Conservation (phyloP, 1,140 invertebrate genomes). For the Marisa cornuarietis region DNA sequence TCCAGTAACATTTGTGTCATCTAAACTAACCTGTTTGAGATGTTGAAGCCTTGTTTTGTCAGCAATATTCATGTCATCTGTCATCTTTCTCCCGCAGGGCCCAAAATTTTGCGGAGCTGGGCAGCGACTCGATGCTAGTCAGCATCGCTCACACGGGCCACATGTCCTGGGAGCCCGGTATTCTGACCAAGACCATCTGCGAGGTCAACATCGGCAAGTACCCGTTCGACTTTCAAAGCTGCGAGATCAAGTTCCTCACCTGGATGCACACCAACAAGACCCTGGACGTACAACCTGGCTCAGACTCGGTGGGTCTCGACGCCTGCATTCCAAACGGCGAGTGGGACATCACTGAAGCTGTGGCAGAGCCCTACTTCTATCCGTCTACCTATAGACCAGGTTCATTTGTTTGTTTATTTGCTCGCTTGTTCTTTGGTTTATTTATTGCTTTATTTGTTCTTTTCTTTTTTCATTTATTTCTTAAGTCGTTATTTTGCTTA, state of each 20-base stretch:
- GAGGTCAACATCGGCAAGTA: constrained; percentile 54
- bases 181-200: constrained; percentile 54
- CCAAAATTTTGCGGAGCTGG: constrained; percentile 52
- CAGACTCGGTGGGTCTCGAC: constrained; percentile 27
- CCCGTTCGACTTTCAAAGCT: constrained; percentile 55
- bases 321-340: constrained; percentile 48
- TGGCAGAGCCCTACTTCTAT: constrained; percentile 41
- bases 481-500: neutral
- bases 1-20: too few species aligned
- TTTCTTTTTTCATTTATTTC: neutral
- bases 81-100: constrained; percentile 39
- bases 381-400: constrained; percentile 39
- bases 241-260: constrained; percentile 62
- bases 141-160: constrained; percentile 48
- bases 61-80: too few species aligned
- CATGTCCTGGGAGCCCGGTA: constrained; percentile 55
- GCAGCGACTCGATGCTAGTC: constrained; percentile 51
- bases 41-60: too few species aligned
- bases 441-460: neutral
- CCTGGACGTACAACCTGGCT: constrained; percentile 37
- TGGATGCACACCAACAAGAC: constrained; percentile 65
- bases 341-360: constrained; percentile 46
- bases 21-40: too few species aligned
- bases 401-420: neutral
- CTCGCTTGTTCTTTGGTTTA: neutral